phyloP scores from a whole-genome alignment of 2,797 vertebrate genomes.

The Lophotriccus pileatus region DNA sequence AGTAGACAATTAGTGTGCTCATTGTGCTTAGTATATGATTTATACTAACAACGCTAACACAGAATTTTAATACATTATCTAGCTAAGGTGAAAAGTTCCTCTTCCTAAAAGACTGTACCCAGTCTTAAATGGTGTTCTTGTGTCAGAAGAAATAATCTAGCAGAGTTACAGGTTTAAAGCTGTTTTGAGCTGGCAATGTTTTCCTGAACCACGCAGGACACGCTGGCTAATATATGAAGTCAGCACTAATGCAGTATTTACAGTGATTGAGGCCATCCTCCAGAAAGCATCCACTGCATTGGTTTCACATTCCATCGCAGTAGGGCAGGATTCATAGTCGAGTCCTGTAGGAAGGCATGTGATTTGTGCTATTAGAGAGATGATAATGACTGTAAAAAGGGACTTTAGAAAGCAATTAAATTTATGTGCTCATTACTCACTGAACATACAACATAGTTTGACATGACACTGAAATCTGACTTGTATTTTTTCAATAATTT shows the following conservation, averaged over 20 bases:
- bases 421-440: neutral
- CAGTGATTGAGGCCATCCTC: constrained; percentile 75
- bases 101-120: neutral
- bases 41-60: neutral
- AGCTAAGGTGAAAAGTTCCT: neutral
- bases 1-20: neutral
- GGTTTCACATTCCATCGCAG: constrained; percentile 70
- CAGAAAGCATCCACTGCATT: constrained; percentile 77
- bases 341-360: constrained; percentile 50
- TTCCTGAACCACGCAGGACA: neutral
- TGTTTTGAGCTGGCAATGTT: neutral
- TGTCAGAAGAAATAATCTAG: neutral
- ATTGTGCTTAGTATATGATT: neutral
- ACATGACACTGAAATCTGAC: neutral
- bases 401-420: neutral
- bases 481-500: neutral
- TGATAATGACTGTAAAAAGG: neutral
- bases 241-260: constrained; percentile 43
- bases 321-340: constrained; percentile 77
- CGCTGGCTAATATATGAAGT: neutral
- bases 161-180: neutral
- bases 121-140: neutral
- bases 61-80: neutral
- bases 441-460: neutral
- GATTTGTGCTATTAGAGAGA: neutral